phyloP scores from a whole-genome alignment of 2,888 invertebrate genomes.

The Cerceris ruficornis region DNA sequence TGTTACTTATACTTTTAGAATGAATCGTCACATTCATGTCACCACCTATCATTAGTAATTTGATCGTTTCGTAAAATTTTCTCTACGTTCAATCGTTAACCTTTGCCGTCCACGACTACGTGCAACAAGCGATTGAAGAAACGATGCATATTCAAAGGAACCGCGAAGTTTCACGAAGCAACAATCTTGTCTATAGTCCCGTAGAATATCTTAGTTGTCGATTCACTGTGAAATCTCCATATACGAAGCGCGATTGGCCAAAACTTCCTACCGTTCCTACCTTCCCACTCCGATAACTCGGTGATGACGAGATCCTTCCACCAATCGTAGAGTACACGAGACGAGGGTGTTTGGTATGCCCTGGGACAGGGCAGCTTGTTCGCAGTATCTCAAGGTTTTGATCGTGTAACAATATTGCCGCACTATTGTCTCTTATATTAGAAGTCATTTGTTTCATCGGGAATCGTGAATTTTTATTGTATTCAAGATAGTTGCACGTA shows the following conservation, averaged over 20 bases:
- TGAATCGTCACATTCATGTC: no score
- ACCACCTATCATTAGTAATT: no score
- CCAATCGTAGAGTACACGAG: conserved; percentile 44
- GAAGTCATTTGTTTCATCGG: conserved; percentile 23
- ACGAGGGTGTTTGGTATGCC: conserved; percentile 62
- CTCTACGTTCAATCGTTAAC: no score
- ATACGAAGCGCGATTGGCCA: conserved; percentile 31
- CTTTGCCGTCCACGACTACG: no score
- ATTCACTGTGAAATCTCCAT: conserved; percentile 19
- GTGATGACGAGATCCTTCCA: conserved; percentile 35
- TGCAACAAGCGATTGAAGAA: no score
- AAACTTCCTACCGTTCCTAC: conserved; percentile 13
- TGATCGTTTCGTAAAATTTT: no score
- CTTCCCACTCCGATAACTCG: conserved; percentile 51
- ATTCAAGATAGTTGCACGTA: conserved; percentile 23
- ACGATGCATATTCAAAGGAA: conserved; percentile 17
- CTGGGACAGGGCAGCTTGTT: conserved; percentile 58
- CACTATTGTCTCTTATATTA: conserved; percentile 27
- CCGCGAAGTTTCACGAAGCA: conserved; percentile 20
- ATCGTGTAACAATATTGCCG: conserved; percentile 54
- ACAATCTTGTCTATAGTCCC: conserved; percentile 17
- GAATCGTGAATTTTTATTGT: conserved; percentile 23
- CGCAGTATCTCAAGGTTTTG: conserved; percentile 57
- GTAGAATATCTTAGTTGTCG: conserved; percentile 21
- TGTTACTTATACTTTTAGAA: no score